These are phyloP conservation scores for Dendronephthya gigantea DNA, from an alignment of 64 coral and sea anemone species.

Conservation along the genomic window DNA sequence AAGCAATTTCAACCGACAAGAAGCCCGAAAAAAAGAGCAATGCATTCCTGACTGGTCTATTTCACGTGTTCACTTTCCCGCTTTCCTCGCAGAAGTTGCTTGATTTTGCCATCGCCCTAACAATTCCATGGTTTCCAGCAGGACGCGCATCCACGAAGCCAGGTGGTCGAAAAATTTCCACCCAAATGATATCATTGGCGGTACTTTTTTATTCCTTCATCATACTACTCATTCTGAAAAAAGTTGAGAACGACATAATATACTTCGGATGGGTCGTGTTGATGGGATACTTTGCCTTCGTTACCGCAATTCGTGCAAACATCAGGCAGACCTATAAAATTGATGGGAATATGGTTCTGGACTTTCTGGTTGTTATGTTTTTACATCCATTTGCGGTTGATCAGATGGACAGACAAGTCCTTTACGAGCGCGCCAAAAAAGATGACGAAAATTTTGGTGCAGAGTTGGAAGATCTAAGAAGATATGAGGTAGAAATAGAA, in stretches of 20 bases:
- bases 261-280: conserved; percentile 35
- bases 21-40: neutral
- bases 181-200: neutral
- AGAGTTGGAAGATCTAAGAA: too few relatives aligned
- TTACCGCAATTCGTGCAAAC: neutral
- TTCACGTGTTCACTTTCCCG: neutral
- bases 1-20: neutral
- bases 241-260: conserved; percentile 1
- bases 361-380: neutral
- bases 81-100: neutral
- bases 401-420: neutral
- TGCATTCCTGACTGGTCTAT: neutral
- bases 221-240: neutral
- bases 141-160: neutral
- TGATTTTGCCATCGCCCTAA: neutral
- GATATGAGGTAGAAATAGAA: too few relatives aligned
- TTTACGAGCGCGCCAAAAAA: too few relatives aligned
- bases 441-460: too few relatives aligned
- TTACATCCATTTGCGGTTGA: neutral
- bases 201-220: conserved; percentile 24
- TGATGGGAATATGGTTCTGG: neutral
- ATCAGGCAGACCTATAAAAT: neutral
- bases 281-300: neutral
- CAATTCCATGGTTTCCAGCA: neutral
- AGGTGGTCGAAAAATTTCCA: neutral